Evolutionary conservation across 1,140 invertebrate species (phyloP), one percentile per base, ranked within the genome.

Genomic region (Eufriesea mexicana): DNA sequence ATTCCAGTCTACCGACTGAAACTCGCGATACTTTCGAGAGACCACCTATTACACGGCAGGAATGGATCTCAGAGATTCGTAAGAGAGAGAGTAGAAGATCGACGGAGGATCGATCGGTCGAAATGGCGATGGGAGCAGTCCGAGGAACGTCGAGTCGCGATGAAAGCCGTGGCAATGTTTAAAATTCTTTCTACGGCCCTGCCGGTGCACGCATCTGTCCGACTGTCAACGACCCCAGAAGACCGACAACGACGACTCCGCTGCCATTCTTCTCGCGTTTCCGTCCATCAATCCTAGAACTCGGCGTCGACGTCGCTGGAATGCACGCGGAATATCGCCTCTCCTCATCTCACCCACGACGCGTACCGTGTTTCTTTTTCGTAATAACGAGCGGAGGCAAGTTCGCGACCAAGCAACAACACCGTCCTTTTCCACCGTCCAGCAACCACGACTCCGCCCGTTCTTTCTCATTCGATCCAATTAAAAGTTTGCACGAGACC

Each of bases 191-290:
- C 49, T 73, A 66, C 82, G 67, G 59, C 64, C 62, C 74, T 70
- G 74, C n/a, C 47, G 47, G n/a, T 66, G 28, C 74, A 70, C 51
- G 85, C 83, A 79, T 84, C 64, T 75, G 82, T 79, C 82, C 64
- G 66, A 79, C 81, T 79, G 84, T 80, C 80, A 81, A 84, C 77
- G 83, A 84, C 72, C 79, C 78, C 68, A 59, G 62, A 76, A 86
- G 73, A 75, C 61, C 51, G 62, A 61, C 54, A 72, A 66, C 84
- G 83, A 61, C 81, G 68, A 80, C 84, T 68, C 47, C 54, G 54
- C 84, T 86, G 82, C 84, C 76, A 84, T 86, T 86, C 78, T 86
- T 86, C 80, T 76, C 71, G 83, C 78, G 57, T 85, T 86, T 86
- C 83, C 85, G 78, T 85, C 74, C 85, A 81, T 85, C 78, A 86